These are phyloP conservation scores for Myiozetetes cayanensis DNA, from an alignment of 2,113 vertebrate genomes.

Conservation along the genomic window DNA sequence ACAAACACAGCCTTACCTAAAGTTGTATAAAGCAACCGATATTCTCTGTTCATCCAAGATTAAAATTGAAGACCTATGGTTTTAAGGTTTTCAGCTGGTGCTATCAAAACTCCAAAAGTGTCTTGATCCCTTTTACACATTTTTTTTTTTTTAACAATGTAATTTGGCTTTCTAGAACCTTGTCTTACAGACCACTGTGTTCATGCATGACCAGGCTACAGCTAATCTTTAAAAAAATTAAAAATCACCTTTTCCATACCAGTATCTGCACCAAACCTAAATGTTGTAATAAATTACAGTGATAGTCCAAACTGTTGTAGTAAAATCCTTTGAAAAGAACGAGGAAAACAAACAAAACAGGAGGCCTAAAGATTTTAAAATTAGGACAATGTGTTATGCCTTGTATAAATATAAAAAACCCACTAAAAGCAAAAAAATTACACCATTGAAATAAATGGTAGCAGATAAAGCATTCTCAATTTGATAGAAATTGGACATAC, in stretches of 20 bases:
- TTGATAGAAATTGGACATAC: neutral
- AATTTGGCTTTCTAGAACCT: neutral
- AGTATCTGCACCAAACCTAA: neutral
- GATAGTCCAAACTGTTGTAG: neutral
- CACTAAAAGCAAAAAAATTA: neutral
- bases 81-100: neutral
- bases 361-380: neutral
- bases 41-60: neutral
- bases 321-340: neutral
- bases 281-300: neutral
- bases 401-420: neutral
- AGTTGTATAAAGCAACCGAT: neutral
- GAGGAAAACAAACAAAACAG: neutral
- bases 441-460: neutral
- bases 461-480: neutral
- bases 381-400: neutral
- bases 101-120: neutral
- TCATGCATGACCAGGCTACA: neutral
- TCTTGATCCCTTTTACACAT: fast-evolving
- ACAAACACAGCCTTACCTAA: neutral
- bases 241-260: neutral
- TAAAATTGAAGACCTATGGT: neutral
- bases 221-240: neutral
- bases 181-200: neutral
- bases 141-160: neutral